Conservation (phyloP, 2,113 vertebrate genomes). For the Pipra filicauda region DNA sequence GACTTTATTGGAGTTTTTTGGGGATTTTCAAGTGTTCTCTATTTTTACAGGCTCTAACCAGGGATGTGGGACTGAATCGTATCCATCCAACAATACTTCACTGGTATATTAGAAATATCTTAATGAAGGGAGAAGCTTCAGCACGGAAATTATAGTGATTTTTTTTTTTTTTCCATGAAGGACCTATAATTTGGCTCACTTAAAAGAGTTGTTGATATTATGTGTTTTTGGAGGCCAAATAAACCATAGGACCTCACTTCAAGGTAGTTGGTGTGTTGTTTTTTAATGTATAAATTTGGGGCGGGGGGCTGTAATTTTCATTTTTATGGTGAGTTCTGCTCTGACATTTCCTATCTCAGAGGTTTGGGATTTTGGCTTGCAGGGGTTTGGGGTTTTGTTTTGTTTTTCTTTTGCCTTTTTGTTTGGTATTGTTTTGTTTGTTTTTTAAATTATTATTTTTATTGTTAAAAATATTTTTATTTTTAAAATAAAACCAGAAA, state of each 20-base stretch:
- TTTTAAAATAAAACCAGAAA: not conserved
- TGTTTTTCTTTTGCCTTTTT: not conserved
- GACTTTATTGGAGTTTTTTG: accelerated
- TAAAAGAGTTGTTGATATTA: not conserved
- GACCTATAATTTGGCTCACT: not conserved
- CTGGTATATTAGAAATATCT: not conserved
- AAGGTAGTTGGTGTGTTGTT: not conserved
- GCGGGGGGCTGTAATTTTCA: not conserved
- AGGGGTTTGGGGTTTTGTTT: not conserved
- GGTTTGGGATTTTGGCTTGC: not conserved
- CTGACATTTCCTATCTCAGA: not conserved
- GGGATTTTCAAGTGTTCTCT: not conserved
- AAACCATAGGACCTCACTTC: not conserved
- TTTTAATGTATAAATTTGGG: not conserved
- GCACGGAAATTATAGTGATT: accelerated
- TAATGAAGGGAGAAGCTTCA: not conserved
- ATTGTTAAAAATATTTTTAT: too few relatives aligned
- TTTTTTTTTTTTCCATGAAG: not conserved
- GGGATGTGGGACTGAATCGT: accelerated
- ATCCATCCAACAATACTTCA: not conserved
- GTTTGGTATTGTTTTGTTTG: too few relatives aligned
- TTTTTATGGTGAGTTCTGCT: not conserved
- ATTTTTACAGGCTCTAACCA: not conserved
- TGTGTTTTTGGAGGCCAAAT: not conserved
- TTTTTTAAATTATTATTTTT: too few relatives aligned